A percentile compares a stretch with the other conserved stretches of the same genome.
These are phyloP conservation scores for Mus spretus DNA, from an alignment of 2,797 vertebrate species.

Conservation along the genomic window DNA sequence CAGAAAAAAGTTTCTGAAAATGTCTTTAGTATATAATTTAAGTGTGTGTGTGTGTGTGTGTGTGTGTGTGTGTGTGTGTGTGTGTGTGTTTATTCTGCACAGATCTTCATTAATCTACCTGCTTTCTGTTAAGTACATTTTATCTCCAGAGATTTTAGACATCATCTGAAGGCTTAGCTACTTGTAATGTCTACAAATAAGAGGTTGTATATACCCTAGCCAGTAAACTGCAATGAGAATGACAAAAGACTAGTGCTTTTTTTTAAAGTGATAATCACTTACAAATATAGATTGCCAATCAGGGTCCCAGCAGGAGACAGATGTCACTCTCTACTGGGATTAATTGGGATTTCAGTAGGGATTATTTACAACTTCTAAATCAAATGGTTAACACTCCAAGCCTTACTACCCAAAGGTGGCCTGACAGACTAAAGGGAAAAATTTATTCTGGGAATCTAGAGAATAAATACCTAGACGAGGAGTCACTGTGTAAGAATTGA, in stretches of 20 bases:
- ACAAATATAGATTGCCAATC: background rate
- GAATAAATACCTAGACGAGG: background rate
- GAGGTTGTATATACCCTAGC: background rate
- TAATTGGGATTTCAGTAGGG: constrained; percentile 43
- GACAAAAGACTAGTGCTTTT: background rate
- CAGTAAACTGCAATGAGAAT: background rate
- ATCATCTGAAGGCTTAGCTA: background rate
- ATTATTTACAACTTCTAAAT: background rate
- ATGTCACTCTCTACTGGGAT: background rate
- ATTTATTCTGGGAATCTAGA: background rate
- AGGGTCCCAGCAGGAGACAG: constrained; percentile 18
- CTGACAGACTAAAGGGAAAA: background rate
- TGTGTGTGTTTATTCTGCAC: background rate
- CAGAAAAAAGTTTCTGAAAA: constrained; percentile 35
- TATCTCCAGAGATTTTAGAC: constrained; percentile 23
- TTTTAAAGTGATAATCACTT: background rate
- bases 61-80: too few relatives aligned
- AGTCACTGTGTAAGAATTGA: background rate
- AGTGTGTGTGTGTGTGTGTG: background rate
- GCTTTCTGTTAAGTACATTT: constrained; percentile 56
- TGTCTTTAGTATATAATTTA: constrained; percentile 26
- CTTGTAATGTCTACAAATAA: background rate
- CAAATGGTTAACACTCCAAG: background rate
- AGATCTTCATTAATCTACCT: constrained; percentile 19
- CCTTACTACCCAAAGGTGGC: background rate